phyloP scores from a whole-genome alignment of 1,140 invertebrate genomes.

The Zaprionus taronus region DNA sequence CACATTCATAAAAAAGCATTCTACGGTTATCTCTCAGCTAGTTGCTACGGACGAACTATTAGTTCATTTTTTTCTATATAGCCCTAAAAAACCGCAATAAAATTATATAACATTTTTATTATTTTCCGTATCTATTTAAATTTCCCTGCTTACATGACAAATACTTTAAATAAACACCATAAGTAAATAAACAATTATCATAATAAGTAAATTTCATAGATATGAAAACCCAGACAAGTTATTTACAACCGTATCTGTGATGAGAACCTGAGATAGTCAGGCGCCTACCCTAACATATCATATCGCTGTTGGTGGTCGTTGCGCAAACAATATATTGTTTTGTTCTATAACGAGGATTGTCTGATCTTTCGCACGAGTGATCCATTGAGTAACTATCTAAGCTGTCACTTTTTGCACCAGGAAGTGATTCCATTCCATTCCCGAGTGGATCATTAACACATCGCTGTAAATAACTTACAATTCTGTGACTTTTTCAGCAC shows the following conservation, averaged over 20 bases:
- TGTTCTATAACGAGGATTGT: neutral
- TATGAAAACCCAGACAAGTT: neutral
- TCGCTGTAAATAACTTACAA: conserved; percentile 29
- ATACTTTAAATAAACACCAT: neutral
- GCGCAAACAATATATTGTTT: neutral
- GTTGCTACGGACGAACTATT: neutral
- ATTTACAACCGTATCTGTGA: neutral
- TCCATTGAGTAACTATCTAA: conserved; percentile 7
- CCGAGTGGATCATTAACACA: neutral
- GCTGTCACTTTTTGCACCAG: neutral
- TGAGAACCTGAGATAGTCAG: neutral
- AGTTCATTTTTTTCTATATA: neutral
- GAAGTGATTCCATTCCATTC: neutral
- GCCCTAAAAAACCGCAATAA: neutral
- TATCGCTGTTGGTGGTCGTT: neutral
- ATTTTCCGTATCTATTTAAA: neutral
- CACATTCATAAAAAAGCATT: neutral
- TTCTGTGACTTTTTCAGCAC: conserved; percentile 31
- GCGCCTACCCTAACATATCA: neutral
- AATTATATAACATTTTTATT: neutral
- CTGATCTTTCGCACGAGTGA: conserved; percentile 7
- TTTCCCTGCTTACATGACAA: neutral
- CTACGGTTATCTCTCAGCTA: neutral
- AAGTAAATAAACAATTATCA: neutral
- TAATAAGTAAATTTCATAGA: neutral